Evolutionary conservation across 1,140 invertebrate species (phyloP).

Genomic region (Tetramorium alpestre): DNA sequence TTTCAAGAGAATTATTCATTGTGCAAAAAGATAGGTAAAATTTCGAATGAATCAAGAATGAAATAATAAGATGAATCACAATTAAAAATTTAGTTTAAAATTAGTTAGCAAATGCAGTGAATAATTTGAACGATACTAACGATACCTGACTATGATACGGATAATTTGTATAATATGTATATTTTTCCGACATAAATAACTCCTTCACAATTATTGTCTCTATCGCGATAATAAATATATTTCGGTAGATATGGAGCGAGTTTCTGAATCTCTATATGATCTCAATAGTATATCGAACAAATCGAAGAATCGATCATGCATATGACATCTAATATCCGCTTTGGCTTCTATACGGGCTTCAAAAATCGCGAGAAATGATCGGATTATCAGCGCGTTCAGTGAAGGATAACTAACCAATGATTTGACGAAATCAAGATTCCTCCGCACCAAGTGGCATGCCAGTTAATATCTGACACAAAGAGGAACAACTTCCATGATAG

Average conservation of each 20-base stretch:
- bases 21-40: not conserved
- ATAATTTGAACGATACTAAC: not conserved
- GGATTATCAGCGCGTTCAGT: not conserved
- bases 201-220: not conserved
- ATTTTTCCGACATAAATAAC: not conserved
- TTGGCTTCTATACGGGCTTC: not conserved
- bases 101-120: not conserved
- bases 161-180: not conserved
- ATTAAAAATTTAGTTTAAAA: not conserved
- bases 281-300: slow-evolving; percentile 9
- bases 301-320: slow-evolving; percentile 26
- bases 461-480: not conserved
- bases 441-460: not conserved
- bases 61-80: not conserved
- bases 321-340: slow-evolving; percentile 10
- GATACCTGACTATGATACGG: not conserved
- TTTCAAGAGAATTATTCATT: not conserved
- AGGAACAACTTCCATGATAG: not conserved
- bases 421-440: not conserved
- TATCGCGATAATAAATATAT: not conserved
- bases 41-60: not conserved
- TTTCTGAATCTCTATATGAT: not conserved
- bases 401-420: slow-evolving; percentile 7
- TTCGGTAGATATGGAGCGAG: not conserved
- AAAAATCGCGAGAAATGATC: slow-evolving; percentile 11